phyloP scores from a whole-genome alignment of 1,140 invertebrate species.

The Solen grandis region DNA sequence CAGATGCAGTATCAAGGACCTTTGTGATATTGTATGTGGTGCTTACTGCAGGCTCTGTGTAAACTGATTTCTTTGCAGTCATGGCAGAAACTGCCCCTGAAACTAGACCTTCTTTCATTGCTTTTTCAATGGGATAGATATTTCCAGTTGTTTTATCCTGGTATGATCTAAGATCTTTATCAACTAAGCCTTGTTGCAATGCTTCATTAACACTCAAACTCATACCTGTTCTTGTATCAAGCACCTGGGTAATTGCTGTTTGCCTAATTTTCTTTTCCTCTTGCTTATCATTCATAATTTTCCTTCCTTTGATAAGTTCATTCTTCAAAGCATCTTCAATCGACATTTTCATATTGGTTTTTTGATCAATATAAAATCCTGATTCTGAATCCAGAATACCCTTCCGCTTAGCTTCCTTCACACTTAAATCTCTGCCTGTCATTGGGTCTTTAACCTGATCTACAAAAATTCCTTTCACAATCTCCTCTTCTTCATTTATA shows the following conservation, averaged over 20 bases:
- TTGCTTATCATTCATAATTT: slow-evolving; percentile 89
- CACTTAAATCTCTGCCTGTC: slow-evolving; percentile 86
- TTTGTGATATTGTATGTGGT: slow-evolving; percentile 83
- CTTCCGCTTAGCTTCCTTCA: slow-evolving; percentile 81
- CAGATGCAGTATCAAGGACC: slow-evolving; percentile 90
- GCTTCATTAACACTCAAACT: slow-evolving; percentile 85
- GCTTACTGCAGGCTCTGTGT: slow-evolving; percentile 62
- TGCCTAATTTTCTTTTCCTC: slow-evolving; percentile 86
- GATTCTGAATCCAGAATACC: slow-evolving; percentile 76
- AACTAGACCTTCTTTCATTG: slow-evolving; percentile 89
- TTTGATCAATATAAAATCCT: slow-evolving; percentile 87
- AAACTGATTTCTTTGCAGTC: slow-evolving; percentile 77
- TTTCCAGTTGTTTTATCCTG: slow-evolving; percentile 75
- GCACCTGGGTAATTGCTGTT: slow-evolving; percentile 67
- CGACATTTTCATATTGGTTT: slow-evolving; percentile 83
- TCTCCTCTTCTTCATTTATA: slow-evolving; percentile 62
- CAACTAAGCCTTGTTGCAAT: slow-evolving; percentile 70
- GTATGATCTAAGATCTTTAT: slow-evolving; percentile 83
- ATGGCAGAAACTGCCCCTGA: slow-evolving; percentile 82
- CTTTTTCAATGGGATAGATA: slow-evolving; percentile 87
- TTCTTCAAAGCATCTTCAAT: slow-evolving; percentile 89
- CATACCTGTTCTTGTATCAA: slow-evolving; percentile 88
- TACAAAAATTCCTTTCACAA: slow-evolving; percentile 66
- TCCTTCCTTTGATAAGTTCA: slow-evolving; percentile 88
- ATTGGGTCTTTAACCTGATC: slow-evolving; percentile 84